Conservation (phyloP, 1,140 invertebrate species). For the Sarcophaga bullata region DNA sequence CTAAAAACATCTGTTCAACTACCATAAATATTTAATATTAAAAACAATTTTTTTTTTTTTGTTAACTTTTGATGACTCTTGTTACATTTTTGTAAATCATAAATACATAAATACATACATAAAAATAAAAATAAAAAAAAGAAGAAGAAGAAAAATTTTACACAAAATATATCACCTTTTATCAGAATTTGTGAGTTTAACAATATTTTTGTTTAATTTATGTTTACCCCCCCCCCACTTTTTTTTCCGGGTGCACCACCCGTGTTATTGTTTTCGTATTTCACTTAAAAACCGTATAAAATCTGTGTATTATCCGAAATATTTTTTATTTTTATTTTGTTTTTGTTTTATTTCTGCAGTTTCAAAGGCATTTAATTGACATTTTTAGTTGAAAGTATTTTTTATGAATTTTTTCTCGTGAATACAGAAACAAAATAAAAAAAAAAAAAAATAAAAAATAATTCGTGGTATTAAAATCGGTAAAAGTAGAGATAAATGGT, state of each 20-base stretch:
- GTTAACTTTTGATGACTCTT: too few relatives aligned
- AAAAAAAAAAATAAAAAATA: not conserved
- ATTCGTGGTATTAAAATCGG: not conserved
- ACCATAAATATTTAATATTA: too few relatives aligned
- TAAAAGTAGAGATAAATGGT: not conserved
- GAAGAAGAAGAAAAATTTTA: too few relatives aligned
- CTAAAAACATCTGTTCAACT: too few relatives aligned
- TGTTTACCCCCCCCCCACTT: too few relatives aligned
- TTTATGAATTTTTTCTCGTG: not conserved
- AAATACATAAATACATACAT: too few relatives aligned
- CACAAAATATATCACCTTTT: not conserved
- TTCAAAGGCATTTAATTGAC: not conserved
- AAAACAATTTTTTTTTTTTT: too few relatives aligned
- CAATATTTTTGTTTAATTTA: slow-evolving; percentile 14
- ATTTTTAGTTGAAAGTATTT: slow-evolving; percentile 19
- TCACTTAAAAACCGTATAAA: not conserved
- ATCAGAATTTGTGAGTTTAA: not conserved
- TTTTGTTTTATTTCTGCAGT: too few relatives aligned
- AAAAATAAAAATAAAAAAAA: too few relatives aligned
- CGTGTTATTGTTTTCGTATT: not conserved
- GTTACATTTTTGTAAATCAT: too few relatives aligned
- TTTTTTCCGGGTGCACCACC: too few relatives aligned
- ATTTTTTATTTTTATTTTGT: not conserved
- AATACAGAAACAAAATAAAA: not conserved
- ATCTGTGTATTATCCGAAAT: not conserved